Evolutionary conservation across 2,888 invertebrate species (phyloP).

Genomic region (Agriopis marginaria): DNA sequence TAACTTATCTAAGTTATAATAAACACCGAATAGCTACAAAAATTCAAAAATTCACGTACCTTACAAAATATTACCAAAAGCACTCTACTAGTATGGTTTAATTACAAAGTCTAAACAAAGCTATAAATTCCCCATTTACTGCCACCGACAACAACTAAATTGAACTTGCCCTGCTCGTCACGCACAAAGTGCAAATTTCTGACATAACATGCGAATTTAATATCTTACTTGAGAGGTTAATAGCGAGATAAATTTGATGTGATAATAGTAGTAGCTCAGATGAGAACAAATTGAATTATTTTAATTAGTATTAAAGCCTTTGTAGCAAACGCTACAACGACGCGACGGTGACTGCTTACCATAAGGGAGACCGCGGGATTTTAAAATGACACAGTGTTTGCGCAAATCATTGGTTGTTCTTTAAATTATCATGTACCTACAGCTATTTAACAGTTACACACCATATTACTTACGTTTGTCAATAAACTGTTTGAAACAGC

Average conservation of each 20-base stretch:
- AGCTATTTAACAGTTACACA: no score
- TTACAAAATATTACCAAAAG: background rate
- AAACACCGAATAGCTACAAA: background rate
- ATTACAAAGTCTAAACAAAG: constrained; percentile 27
- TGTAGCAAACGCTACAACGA: no score
- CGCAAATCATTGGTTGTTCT: no score
- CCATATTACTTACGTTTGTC: no score
- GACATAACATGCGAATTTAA: constrained; percentile 40
- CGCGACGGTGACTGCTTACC: no score
- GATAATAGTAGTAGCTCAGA: constrained; percentile 15
- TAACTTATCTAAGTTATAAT: no score
- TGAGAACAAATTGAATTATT: background rate
- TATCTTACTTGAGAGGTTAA: constrained; percentile 35
- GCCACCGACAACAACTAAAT: constrained; percentile 31
- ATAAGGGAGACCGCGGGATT: no score
- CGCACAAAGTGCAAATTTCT: constrained; percentile 39
- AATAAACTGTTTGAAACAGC: no score
- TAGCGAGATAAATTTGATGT: constrained; percentile 25
- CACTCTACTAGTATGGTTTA: constrained; percentile 8
- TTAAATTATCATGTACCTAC: no score
- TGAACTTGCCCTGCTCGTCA: constrained; percentile 33
- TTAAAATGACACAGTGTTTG: no score
- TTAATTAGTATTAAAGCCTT: background rate
- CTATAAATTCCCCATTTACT: constrained; percentile 30
- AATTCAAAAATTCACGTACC: background rate